Evolutionary conservation across 2,888 invertebrate species (phyloP), one percentile per base, ranked within the genome.

Genomic region (Eupithecia inturbata): DNA sequence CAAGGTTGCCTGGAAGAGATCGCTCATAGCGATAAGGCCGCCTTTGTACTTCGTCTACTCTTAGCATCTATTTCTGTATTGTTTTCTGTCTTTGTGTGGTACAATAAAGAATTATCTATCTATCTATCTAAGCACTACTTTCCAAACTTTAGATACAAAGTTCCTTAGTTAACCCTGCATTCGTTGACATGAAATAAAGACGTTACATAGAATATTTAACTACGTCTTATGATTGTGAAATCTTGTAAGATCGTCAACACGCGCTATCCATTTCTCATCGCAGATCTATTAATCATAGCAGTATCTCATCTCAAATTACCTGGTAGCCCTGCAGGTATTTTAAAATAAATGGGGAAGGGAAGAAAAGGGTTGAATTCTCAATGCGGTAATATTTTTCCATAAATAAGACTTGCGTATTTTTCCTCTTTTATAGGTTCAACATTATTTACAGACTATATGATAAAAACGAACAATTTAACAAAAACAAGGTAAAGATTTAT

Each of bases 221-320:
- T 2, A 49, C 22, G 49, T 53, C 49, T n/a, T 22, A 49, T 0
- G 12, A 53, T 53, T 33, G n/a, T 63, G 73, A 69, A 75, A 76
- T 80, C 12, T 14, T 26, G 78, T 80, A 79, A 82, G 74, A 79
- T 81, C 81, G 81, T 78, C 68, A 78, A 81, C 83, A 82, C 81
- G 82, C 77, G 76, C 79, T 75, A 70, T 19, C 77, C 78, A 81
- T 85, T 80, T 81, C 78, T 85, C 84, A 83, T 75, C 74, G 74
- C 41, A 70, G 78, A 79, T 78, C 80, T 82, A 85, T 85, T 82
- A 81, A 84, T 85, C 82, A 82, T 77, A 41, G 45, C 71, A 74
- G 31, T 66, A 62, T 63, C 75, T 71, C 71, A 67, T 70, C 68
- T 71, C 41, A 70, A 73, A 71, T 76, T 73, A 71, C 75, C 72